Evolutionary conservation across 2,888 invertebrate species (phyloP).

Genomic region (Hecatera dysodea): DNA sequence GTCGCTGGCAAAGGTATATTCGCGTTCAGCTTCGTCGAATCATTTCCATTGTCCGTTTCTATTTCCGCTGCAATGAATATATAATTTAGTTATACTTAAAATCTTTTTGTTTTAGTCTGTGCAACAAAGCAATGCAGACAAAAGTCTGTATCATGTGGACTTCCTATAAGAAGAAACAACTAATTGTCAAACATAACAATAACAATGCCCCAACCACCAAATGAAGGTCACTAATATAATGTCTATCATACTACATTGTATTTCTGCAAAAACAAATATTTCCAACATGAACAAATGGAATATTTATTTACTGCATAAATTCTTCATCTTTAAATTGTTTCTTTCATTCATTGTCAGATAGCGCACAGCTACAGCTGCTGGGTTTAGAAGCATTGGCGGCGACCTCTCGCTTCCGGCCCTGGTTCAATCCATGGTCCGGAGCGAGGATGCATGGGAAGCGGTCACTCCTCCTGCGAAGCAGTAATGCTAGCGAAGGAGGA

Average conservation of each 20-base stretch:
- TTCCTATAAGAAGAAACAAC: too few species aligned
- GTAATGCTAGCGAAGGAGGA: too few species aligned
- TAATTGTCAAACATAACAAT: neutral
- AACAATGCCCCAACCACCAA: neutral
- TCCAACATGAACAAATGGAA: neutral
- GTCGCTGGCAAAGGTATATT: slow-evolving; percentile 96
- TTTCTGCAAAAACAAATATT: slow-evolving; percentile 17
- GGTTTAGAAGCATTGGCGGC: too few species aligned
- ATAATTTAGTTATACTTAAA: slow-evolving; percentile 4
- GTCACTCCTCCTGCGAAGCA: too few species aligned
- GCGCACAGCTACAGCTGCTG: neutral
- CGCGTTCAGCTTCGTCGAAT: slow-evolving; percentile 82
- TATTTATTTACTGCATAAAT: neutral
- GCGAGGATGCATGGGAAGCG: too few species aligned
- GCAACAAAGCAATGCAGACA: too few species aligned
- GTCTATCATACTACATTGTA: neutral
- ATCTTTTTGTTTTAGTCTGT: too few species aligned
- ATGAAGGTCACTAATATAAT: neutral
- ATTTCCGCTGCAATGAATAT: slow-evolving; percentile 71
- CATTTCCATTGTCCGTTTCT: slow-evolving; percentile 80
- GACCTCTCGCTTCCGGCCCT: too few species aligned
- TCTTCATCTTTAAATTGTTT: neutral
- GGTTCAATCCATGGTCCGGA: too few species aligned
- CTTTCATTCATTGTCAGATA: neutral
- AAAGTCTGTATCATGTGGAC: too few species aligned